Evolutionary conservation across 2,113 vertebrate species (phyloP).

Genomic region (Actinemys pallida): DNA sequence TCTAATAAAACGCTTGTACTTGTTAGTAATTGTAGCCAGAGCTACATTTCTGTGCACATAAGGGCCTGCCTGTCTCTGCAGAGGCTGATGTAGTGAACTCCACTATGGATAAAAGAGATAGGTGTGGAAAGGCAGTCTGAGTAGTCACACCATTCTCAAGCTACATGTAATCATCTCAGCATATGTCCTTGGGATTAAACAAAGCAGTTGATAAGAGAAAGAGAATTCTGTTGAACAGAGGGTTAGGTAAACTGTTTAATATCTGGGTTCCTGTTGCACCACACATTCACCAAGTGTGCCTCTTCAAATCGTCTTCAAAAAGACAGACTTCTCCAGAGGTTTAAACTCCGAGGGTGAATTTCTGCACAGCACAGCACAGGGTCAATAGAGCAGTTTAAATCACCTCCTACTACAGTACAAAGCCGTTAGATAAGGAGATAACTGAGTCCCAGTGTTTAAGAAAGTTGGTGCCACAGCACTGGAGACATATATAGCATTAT

Average conservation of each 20-base stretch:
- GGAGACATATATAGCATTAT: not conserved
- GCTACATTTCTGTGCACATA: not conserved
- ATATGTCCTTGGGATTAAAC: not conserved
- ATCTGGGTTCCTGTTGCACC: not conserved
- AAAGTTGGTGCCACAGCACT: not conserved
- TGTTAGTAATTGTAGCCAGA: not conserved
- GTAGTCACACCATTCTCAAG: not conserved
- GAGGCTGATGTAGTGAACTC: not conserved
- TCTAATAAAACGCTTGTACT: not conserved
- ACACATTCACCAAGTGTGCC: not conserved
- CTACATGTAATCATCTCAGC: not conserved
- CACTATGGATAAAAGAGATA: not conserved
- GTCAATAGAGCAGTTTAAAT: not conserved
- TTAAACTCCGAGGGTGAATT: not conserved
- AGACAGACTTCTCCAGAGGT: not conserved
- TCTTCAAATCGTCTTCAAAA: not conserved
- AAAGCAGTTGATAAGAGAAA: not conserved
- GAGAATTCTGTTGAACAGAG: not conserved
- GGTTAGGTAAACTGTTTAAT: not conserved
- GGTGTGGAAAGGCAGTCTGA: not conserved
- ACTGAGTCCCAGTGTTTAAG: not conserved
- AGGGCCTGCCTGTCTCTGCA: constrained; percentile 15
- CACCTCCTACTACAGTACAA: not conserved
- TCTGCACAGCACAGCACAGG: not conserved
- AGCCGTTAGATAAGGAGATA: not conserved